These are phyloP conservation scores for Choloepus hoffmanni DNA, from an alignment of 2,113 vertebrate species.

Conservation along the genomic window DNA sequence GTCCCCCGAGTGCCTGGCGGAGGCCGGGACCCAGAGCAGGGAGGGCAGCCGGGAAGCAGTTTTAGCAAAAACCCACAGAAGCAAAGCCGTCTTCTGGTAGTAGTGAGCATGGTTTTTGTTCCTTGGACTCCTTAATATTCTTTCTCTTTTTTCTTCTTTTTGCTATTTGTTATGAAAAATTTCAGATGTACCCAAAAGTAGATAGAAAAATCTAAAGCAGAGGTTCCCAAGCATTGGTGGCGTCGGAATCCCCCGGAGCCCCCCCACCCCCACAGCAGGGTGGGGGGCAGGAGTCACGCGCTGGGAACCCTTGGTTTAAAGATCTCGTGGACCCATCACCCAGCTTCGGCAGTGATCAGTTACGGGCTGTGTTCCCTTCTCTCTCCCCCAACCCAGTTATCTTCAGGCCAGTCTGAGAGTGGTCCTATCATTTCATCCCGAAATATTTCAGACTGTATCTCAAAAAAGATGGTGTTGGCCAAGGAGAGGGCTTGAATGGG, in stretches of 20 bases:
- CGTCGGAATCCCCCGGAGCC: fast-evolving
- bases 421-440: fast-evolving
- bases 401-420: background rate
- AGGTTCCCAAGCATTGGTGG: background rate
- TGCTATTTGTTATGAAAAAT: background rate
- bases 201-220: background rate
- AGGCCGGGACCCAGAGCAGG: fast-evolving
- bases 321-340: background rate
- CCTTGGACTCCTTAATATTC: too few species aligned
- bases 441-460: background rate
- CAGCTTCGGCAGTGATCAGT: background rate
- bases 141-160: background rate
- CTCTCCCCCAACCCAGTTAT: background rate
- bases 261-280: background rate
- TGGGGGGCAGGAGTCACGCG: too few species aligned
- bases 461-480: fast-evolving
- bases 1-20: fast-evolving
- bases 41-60: too few species aligned
- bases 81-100: fast-evolving
- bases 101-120: background rate
- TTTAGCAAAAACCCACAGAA: background rate
- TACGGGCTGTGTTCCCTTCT: fast-evolving
- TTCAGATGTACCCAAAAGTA: background rate
- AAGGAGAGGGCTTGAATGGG: background rate
- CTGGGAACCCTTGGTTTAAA: background rate